Conservation (phyloP, 37 sponge, comb jelly and placozoan genomes). For the Hexactinellida sp. region DNA sequence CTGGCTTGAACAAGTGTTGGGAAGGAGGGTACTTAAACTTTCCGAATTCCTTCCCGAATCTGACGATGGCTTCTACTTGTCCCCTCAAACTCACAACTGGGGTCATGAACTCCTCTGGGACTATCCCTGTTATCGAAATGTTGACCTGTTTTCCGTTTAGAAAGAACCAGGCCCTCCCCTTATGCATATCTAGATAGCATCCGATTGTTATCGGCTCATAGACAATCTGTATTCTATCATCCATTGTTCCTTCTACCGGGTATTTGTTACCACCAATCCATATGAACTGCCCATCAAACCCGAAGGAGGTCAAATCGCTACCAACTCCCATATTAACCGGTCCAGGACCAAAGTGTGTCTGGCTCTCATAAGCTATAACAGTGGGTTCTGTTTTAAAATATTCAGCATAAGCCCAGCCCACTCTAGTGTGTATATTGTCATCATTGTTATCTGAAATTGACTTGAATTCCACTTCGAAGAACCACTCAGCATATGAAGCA, state of each 20-base stretch:
- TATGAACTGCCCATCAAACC: not conserved
- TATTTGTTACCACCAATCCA: slow-evolving; percentile 17
- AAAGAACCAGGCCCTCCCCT: slow-evolving; percentile 6
- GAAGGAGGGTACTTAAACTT: not conserved
- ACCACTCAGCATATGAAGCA: slow-evolving; percentile 7
- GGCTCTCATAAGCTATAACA: not conserved
- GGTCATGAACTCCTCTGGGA: not conserved
- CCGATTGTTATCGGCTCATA: not conserved
- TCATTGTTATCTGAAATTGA: not conserved
- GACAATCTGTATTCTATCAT: not conserved
- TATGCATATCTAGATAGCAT: not conserved
- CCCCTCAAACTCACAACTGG: not conserved
- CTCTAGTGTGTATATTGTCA: not conserved
- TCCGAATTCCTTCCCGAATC: not conserved
- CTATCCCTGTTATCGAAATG: not conserved
- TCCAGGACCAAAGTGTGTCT: not conserved
- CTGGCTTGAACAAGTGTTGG: not conserved
- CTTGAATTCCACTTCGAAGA: not conserved
- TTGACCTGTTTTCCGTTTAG: not conserved
- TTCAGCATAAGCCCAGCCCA: slow-evolving; percentile 8
- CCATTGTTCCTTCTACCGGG: not conserved
- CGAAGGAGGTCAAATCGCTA: not conserved
- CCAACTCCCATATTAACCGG: not conserved
- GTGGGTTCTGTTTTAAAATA: slow-evolving; percentile 12
- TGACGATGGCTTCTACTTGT: not conserved